Evolutionary conservation across 2,113 vertebrate genomes (phyloP).

Genomic region (Aythya baeri): DNA sequence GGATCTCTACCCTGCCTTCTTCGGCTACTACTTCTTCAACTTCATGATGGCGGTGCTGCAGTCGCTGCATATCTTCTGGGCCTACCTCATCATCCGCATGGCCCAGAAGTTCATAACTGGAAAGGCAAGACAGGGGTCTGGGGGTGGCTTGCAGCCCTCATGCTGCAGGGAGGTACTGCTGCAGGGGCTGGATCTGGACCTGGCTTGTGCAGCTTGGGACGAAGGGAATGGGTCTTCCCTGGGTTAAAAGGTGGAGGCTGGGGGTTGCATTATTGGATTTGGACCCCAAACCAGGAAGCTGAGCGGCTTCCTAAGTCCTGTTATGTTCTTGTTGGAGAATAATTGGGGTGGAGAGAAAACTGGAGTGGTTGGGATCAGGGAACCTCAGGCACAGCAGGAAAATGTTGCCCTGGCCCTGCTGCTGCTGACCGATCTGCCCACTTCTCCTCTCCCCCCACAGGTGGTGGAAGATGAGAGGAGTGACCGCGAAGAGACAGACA

Average conservation of each 20-base stretch:
- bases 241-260: background rate
- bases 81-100: constrained; percentile 91
- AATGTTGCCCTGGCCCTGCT: accelerated
- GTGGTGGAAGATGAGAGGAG: constrained; percentile 90
- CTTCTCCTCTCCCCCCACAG: background rate
- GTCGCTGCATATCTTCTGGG: constrained; percentile 94
- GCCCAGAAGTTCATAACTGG: constrained; percentile 91
- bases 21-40: constrained; percentile 97
- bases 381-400: background rate
- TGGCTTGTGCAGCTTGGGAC: accelerated
- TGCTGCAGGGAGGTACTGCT: background rate
- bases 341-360: background rate
- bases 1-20: constrained; percentile 89
- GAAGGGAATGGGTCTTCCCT: background rate
- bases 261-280: background rate
- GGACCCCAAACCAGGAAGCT: accelerated
- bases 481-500: constrained; percentile 92
- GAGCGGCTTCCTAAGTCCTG: accelerated
- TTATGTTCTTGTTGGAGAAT: accelerated
- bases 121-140: constrained; percentile 72
- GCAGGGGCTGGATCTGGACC: too few relatives aligned
- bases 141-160: background rate
- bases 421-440: background rate
- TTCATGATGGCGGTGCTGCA: constrained; percentile 88
- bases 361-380: accelerated